phyloP scores from a whole-genome alignment of 2,888 invertebrate species.

The Barypeithes pellucidus region DNA sequence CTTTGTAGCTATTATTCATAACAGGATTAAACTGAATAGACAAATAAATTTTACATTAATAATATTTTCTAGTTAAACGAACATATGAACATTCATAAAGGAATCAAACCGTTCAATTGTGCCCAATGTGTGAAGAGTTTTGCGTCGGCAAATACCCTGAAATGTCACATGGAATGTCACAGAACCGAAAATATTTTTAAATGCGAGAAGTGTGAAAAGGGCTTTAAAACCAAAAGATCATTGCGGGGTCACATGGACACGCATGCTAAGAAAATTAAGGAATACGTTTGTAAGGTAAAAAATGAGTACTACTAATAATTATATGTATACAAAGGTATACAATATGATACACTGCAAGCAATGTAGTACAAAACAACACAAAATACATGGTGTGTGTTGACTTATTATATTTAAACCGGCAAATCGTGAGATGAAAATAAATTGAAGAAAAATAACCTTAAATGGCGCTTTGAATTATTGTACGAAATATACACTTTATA shows the following conservation, averaged over 20 bases:
- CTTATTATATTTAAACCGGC: no score
- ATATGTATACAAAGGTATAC: background rate
- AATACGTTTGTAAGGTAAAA: constrained; percentile 62
- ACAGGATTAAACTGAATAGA: no score
- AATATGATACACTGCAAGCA: no score
- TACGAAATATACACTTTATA: no score
- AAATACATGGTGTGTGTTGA: no score
- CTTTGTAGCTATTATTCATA: background rate
- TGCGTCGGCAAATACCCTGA: constrained; percentile 60
- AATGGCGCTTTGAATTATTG: no score
- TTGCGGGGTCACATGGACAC: constrained; percentile 61
- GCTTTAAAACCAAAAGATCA: constrained; percentile 60
- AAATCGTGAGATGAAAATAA: no score
- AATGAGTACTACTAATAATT: background rate
- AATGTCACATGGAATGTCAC: constrained; percentile 62
- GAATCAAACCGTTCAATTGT: constrained; percentile 62
- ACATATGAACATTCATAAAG: constrained; percentile 62
- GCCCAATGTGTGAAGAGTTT: constrained; percentile 61
- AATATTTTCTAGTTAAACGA: constrained; percentile 58
- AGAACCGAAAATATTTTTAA: constrained; percentile 59
- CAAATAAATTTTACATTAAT: no score
- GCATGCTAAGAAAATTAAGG: constrained; percentile 60
- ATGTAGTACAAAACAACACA: no score
- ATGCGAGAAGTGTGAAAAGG: constrained; percentile 62
- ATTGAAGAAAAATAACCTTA: no score